These are phyloP conservation scores for Pandemis corylana DNA, from an alignment of 2,888 invertebrate species.

Conservation along the genomic window DNA sequence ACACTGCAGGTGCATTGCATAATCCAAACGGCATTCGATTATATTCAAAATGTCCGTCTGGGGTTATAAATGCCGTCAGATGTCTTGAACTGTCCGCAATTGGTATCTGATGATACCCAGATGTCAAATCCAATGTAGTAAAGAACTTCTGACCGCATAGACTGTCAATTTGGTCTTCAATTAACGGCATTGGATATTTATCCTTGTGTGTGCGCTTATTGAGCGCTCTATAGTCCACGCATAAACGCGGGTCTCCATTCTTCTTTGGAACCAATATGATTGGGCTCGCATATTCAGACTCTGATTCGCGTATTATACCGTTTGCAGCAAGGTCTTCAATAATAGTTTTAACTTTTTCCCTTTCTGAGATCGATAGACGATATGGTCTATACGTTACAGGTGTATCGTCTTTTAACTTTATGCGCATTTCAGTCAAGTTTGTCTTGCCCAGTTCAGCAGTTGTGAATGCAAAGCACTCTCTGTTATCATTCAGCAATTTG, in stretches of 20 bases:
- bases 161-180: conserved; percentile 54
- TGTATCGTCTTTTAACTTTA: not conserved
- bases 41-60: conserved; percentile 44
- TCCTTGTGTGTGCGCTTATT: conserved; percentile 49
- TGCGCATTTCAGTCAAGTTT: conserved; percentile 35
- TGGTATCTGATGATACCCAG: conserved; percentile 19
- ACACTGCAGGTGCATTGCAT: conserved; percentile 52
- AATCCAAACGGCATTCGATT: conserved; percentile 48
- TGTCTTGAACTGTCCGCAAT: conserved; percentile 44
- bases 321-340: conserved; percentile 4
- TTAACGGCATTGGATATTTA: conserved; percentile 49
- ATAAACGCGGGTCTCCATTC: conserved; percentile 46
- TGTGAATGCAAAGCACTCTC: conserved; percentile 39
- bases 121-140: conserved; percentile 43
- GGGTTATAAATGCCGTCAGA: conserved; percentile 56
- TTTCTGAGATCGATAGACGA: not conserved
- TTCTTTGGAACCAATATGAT: conserved; percentile 44
- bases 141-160: conserved; percentile 48
- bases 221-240: conserved; percentile 45
- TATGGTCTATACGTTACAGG: too few relatives aligned
- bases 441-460: conserved; percentile 38
- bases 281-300: conserved; percentile 14
- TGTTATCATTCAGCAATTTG: conserved; percentile 23
- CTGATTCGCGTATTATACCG: conserved; percentile 15
- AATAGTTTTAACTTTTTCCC: conserved; percentile 19